Percentiles rank a stretch among this genome's conserved stretches.
phyloP scores from a whole-genome alignment of 2,888 invertebrate species.

The Cryptus armator region DNA sequence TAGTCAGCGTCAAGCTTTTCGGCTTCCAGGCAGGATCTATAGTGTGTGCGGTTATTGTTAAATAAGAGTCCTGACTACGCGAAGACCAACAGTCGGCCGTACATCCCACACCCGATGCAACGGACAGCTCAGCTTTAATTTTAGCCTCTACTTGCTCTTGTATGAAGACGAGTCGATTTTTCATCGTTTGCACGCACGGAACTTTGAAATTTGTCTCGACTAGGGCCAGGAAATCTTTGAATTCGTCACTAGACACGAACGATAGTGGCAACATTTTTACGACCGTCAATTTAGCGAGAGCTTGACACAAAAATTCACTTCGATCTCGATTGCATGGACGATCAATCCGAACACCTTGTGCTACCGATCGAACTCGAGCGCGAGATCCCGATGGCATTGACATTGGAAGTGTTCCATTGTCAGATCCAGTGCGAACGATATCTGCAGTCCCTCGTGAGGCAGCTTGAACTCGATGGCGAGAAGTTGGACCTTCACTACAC shows the following conservation, averaged over 20 bases:
- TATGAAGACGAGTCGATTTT: slow-evolving; percentile 18
- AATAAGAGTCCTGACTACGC: slow-evolving; percentile 53
- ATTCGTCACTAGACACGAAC: slow-evolving; percentile 17
- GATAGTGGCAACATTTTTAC: slow-evolving; percentile 30
- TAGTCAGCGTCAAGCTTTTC: slow-evolving; percentile 39
- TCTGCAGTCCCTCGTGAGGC: too few species aligned
- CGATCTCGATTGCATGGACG: slow-evolving; percentile 42
- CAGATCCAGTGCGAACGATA: neutral
- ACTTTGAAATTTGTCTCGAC: slow-evolving; percentile 36
- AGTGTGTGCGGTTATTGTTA: slow-evolving; percentile 50
- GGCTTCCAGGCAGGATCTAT: slow-evolving; percentile 35
- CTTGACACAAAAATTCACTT: slow-evolving; percentile 26
- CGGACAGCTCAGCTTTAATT: slow-evolving; percentile 27
- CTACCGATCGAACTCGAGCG: slow-evolving; percentile 26
- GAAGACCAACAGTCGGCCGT: slow-evolving; percentile 63
- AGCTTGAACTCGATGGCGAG: too few species aligned
- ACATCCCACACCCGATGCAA: slow-evolving; percentile 15
- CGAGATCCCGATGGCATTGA: neutral
- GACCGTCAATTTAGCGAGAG: slow-evolving; percentile 39
- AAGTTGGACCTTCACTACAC: too few species aligned
- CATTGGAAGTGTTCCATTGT: neutral
- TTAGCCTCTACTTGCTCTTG: slow-evolving; percentile 18
- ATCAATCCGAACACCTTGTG: slow-evolving; percentile 4
- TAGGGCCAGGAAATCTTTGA: slow-evolving; percentile 24
- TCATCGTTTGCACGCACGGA: slow-evolving; percentile 16